phyloP scores from a whole-genome alignment of 2,888 invertebrate species.

The Andrena bicolor region DNA sequence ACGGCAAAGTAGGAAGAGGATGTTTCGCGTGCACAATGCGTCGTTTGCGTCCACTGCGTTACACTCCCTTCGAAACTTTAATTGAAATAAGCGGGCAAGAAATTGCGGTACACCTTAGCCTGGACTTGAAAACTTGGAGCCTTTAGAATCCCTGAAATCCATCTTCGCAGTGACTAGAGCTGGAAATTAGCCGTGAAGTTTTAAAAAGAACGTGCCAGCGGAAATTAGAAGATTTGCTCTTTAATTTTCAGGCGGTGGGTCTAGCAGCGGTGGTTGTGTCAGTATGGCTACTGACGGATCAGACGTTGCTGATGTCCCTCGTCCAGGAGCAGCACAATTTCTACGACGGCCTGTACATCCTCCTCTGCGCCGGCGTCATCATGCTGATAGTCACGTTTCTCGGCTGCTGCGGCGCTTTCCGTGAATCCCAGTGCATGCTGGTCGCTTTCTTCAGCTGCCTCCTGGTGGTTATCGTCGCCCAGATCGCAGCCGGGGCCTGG shows the following conservation, averaged over 20 bases:
- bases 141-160: no score
- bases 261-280: slow-evolving; percentile 89
- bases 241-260: slow-evolving; percentile 88
- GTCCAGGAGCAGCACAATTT: slow-evolving; percentile 88
- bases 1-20: slow-evolving; percentile 23
- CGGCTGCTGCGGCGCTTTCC: slow-evolving; percentile 93
- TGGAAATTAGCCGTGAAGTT: no score
- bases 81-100: background rate
- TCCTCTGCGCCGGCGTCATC: slow-evolving; percentile 90
- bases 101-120: no score
- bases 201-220: no score
- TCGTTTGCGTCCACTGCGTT: slow-evolving; percentile 8
- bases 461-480: slow-evolving; percentile 91
- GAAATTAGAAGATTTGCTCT: background rate
- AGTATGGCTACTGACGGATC: slow-evolving; percentile 92
- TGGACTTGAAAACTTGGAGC: no score
- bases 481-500: slow-evolving; percentile 92
- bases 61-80: background rate
- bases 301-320: slow-evolving; percentile 90
- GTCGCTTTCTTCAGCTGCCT: slow-evolving; percentile 92
- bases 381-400: slow-evolving; percentile 92
- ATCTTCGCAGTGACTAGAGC: no score
- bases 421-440: slow-evolving; percentile 92
- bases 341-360: slow-evolving; percentile 90
- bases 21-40: slow-evolving; percentile 11